Percentiles rank a stretch among this genome's conserved stretches.
phyloP scores from a whole-genome alignment of 2,888 invertebrate species.

The Lepidocyrtinus sp. region DNA sequence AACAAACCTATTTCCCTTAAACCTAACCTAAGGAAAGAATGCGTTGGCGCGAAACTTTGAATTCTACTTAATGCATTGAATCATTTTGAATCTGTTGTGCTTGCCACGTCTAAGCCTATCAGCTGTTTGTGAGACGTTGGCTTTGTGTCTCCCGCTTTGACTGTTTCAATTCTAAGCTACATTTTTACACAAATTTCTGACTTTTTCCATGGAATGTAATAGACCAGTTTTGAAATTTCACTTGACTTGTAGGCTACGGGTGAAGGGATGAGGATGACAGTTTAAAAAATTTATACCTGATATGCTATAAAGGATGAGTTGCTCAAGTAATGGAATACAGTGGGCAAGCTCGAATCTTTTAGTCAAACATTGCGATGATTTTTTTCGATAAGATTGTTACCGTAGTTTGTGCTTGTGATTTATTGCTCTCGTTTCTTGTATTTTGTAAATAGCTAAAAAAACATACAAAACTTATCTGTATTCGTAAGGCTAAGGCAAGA shows the following conservation, averaged over 20 bases:
- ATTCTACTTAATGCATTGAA: no score
- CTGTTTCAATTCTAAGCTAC: not conserved
- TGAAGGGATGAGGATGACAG: slow-evolving; percentile 1
- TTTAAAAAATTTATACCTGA: slow-evolving; percentile 34
- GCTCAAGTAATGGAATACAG: slow-evolving; percentile 36
- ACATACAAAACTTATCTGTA: no score
- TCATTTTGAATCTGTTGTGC: no score
- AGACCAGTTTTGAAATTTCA: not conserved
- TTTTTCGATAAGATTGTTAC: not conserved
- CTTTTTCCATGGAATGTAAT: not conserved
- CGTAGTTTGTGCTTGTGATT: slow-evolving; percentile 15
- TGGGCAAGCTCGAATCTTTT: slow-evolving; percentile 32
- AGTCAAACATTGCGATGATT: not conserved
- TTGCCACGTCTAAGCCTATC: no score
- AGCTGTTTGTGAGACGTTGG: no score
- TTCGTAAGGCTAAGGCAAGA: not conserved
- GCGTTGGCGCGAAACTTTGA: no score
- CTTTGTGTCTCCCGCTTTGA: not conserved
- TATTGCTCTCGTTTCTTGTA: slow-evolving; percentile 8
- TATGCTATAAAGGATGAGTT: slow-evolving; percentile 37
- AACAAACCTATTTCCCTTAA: not conserved
- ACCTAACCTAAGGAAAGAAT: no score
- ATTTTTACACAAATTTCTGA: not conserved
- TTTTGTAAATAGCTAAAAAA: not conserved
- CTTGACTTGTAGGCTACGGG: not conserved